These are phyloP conservation scores for Bos taurus DNA, from an alignment of 2,113 vertebrate species.

Conservation along the genomic window ARS-UCD2.0 NC_037338.1:43252001-43252500, in stretches of 20 bases:
- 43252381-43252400: neutral
- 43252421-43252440: slow-evolving; percentile 9
- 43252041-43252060: neutral
- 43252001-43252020: neutral
- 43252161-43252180: neutral
- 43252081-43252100: neutral
- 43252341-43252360: neutral
- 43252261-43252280: rapidly evolving
- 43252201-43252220: neutral
- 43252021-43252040: neutral
- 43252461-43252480: neutral
- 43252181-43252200: neutral
- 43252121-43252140: neutral
- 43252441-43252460: neutral
- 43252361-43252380: neutral
- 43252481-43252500: neutral
- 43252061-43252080: neutral
- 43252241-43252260: neutral
- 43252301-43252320: neutral
- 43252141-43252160: neutral
- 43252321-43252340: neutral
- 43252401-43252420: slow-evolving; percentile 26
- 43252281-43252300: neutral
- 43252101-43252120: neutral
- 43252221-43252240: neutral